Conservation (phyloP, 2,797 vertebrate species). For the Poeciliopsis paucimaculata region DNA sequence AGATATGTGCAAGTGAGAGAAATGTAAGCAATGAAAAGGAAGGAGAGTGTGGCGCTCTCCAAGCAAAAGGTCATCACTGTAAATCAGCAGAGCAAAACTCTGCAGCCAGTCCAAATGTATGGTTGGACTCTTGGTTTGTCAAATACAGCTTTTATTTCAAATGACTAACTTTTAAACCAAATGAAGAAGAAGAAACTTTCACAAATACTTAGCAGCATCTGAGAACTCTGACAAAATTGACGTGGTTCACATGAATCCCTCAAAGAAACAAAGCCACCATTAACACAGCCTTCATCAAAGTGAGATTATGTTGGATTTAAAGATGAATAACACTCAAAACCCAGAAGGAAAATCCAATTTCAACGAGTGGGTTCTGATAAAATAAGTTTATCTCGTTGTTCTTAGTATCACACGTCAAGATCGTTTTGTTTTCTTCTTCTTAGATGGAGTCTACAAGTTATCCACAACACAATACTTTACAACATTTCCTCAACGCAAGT, state of each 20-base stretch:
- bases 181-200: background rate
- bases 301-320: background rate
- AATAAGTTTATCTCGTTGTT: background rate
- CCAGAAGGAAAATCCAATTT: background rate
- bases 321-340: background rate
- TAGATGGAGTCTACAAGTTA: background rate
- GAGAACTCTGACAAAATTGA: constrained; percentile 14
- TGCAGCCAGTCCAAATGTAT: constrained; percentile 17
- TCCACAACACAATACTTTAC: background rate
- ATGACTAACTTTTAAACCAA: constrained; percentile 7
- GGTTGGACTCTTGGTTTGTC: background rate
- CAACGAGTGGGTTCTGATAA: background rate
- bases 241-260: constrained; percentile 23
- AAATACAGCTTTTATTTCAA: constrained; percentile 15
- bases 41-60: background rate
- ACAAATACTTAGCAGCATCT: constrained; percentile 16
- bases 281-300: background rate
- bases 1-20: constrained; percentile 23
- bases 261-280: constrained; percentile 19
- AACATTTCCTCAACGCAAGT: background rate
- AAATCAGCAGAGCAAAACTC: constrained; percentile 1
- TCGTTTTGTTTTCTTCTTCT: background rate
- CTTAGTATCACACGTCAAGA: background rate
- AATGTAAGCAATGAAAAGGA: constrained; percentile 7
- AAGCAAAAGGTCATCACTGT: constrained; percentile 4